Evolutionary conservation across 2,888 invertebrate species (phyloP), one percentile per base, ranked within the genome.

Genomic region (Cephonodes hylas): DNA sequence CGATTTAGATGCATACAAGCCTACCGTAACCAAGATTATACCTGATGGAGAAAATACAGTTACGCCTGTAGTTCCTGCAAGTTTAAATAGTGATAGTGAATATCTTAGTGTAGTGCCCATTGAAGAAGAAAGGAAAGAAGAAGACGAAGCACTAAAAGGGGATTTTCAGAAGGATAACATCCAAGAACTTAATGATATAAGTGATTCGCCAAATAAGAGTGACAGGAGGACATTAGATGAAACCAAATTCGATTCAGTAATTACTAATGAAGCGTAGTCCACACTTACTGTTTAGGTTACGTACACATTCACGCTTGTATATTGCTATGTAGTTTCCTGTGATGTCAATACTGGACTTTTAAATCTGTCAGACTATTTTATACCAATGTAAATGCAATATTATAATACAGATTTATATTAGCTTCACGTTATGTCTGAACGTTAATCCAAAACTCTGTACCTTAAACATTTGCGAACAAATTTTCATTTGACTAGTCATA

Each of bases 401-500:
- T 70, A 68, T 66, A 48, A 63, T 67, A 65, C 64, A 63, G 67
- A 67, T 60, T 66, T 64, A 66, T 63, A 64, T 66, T 59, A 67
- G 63, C 68, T 58, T 38, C 64, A 64, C 53, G 46, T 46, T 23
- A 58, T 15, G 53, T 53, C 27, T 53, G 7, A 53, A 31, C 57
- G 20, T 61, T 45, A 34, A 44, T 34, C 23, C 31, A 22, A 58
- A 61, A 53, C 34, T 46, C 42, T 65, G 63, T 60, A 67, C 46
- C 63, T 68, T 63, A 64, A 67, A 65, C 68, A 74, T 74, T 73
- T 69, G 65, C 72, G 71, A 76, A 72, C 76, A 73, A 74, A 76
- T 79, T 73, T 80, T 80, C 75, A 82, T 88, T 89, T 89, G 89
- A 91, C 91, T 92, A 91, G 91, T 92, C 91, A 92, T 87, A 85